phyloP scores from a whole-genome alignment of 2,113 vertebrate genomes.

The Centropus unirufus region DNA sequence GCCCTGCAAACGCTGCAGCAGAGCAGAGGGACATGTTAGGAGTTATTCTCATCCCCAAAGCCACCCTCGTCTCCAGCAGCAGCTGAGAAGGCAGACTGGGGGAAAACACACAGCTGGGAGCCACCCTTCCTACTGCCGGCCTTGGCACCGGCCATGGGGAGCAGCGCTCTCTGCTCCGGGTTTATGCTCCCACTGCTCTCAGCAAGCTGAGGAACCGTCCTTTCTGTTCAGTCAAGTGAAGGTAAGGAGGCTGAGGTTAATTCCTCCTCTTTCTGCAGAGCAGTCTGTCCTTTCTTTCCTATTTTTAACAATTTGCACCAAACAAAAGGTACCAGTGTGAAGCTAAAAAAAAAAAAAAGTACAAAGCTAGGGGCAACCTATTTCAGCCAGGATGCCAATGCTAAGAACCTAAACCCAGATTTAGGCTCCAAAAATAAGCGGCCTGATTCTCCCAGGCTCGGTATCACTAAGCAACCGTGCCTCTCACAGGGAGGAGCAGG shows the following conservation, averaged over 20 bases:
- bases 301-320: not conserved
- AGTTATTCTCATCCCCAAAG: not conserved
- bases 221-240: not conserved
- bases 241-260: not conserved
- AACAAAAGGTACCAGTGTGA: fast-evolving
- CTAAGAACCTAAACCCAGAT: constrained; percentile 46
- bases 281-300: not conserved
- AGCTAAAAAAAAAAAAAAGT: not conserved
- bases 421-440: constrained; percentile 64
- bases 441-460: not conserved
- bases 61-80: fast-evolving
- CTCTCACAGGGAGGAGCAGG: not conserved
- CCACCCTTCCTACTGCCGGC: not conserved
- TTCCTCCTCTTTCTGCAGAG: not conserved
- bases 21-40: not conserved
- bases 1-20: constrained; percentile 80
- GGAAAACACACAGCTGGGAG: not conserved
- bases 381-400: not conserved
- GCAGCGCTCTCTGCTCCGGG: not conserved
- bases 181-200: not conserved
- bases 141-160: not conserved
- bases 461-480: constrained; percentile 15
- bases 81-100: not conserved
- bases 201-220: not conserved
- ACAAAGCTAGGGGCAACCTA: not conserved